Conservation (phyloP, 2,113 vertebrate species). For the Pagrus major region DNA sequence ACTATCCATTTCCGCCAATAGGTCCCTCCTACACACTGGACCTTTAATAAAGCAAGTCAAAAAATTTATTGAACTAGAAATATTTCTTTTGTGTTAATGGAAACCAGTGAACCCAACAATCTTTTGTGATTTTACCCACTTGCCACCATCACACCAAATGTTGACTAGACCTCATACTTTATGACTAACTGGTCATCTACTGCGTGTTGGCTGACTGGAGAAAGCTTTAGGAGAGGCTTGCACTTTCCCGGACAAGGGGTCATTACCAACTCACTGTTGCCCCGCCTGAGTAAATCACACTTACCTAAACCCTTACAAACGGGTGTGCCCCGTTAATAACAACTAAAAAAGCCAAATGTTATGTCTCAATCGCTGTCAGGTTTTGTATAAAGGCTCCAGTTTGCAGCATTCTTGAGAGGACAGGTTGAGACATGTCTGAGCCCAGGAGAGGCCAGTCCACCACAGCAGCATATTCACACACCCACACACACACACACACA, state of each 20-base stretch:
- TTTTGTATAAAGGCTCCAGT: background rate
- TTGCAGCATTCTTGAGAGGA: conserved; percentile 44
- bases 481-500: background rate
- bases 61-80: background rate
- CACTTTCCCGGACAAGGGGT: background rate
- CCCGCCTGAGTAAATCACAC: background rate
- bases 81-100: background rate
- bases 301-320: conserved; percentile 1
- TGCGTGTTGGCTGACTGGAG: background rate
- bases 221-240: background rate
- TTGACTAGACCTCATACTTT: background rate
- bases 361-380: background rate
- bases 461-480: background rate
- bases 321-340: conserved; percentile 4
- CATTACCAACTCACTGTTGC: background rate
- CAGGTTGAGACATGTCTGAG: conserved; percentile 51
- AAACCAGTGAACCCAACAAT: background rate
- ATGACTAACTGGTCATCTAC: background rate
- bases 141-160: background rate
- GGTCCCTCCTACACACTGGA: too few species aligned
- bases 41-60: too few species aligned
- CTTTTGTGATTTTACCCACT: too few species aligned
- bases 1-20: too few species aligned
- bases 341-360: background rate
- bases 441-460: conserved; percentile 12